Conservation (phyloP, 2,797 vertebrate species). For the Helicolenus hilgendorfi region DNA sequence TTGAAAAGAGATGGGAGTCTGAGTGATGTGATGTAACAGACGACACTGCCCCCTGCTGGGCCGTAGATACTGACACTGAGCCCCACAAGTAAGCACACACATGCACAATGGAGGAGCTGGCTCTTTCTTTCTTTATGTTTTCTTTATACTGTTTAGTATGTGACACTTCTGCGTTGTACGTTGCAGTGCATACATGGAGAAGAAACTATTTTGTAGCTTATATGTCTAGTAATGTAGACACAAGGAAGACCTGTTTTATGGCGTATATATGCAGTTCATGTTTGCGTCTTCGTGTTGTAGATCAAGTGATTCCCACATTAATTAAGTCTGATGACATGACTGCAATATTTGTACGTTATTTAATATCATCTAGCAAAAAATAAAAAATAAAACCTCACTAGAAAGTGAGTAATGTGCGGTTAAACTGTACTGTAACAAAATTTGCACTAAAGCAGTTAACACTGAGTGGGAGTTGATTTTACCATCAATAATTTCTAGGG, state of each 20-base stretch:
- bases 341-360: constrained; percentile 44
- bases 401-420: neutral
- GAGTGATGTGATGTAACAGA: constrained; percentile 2
- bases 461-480: neutral
- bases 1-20: neutral
- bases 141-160: constrained; percentile 31
- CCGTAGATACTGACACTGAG: neutral
- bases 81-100: constrained; percentile 24
- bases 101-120: constrained; percentile 71
- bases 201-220: constrained; percentile 64
- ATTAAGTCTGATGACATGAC: constrained; percentile 22
- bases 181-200: constrained; percentile 63
- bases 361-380: constrained; percentile 13
- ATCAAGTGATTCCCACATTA: neutral
- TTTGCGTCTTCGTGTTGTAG: constrained; percentile 26
- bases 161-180: constrained; percentile 61
- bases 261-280: constrained; percentile 38
- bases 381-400: neutral
- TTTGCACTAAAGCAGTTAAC: constrained; percentile 42
- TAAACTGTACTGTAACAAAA: constrained; percentile 18
- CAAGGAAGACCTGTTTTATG: constrained; percentile 1
- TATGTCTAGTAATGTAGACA: constrained; percentile 41
- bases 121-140: constrained; percentile 61
- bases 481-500: neutral
- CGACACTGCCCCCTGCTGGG: constrained; percentile 81